A percentile compares a stretch with the other conserved stretches of the same genome.
phyloP scores from a whole-genome alignment of 2,113 vertebrate genomes.

The Marmota monax region DNA sequence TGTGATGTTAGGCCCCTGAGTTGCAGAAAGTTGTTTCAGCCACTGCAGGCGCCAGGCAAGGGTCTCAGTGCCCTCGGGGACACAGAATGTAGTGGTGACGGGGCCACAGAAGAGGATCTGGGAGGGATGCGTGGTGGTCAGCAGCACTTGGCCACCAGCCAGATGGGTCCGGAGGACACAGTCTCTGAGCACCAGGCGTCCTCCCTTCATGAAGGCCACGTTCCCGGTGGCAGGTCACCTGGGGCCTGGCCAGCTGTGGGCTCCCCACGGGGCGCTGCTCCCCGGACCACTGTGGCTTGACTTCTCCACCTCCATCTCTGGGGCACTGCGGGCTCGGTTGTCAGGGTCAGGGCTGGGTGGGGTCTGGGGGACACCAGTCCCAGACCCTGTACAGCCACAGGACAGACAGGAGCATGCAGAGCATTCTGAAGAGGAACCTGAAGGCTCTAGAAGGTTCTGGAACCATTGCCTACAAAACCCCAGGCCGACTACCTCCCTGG shows the following conservation, averaged over 20 bases:
- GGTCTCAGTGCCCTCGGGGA: not conserved
- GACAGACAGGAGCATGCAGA: not conserved
- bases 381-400: not conserved
- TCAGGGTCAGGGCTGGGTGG: not conserved
- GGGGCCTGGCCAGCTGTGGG: too few relatives aligned
- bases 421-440: not conserved
- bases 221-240: too few relatives aligned
- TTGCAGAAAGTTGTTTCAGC: not conserved
- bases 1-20: not conserved
- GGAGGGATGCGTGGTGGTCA: too few relatives aligned
- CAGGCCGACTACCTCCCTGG: not conserved
- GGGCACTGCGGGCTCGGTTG: too few relatives aligned
- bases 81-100: not conserved
- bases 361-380: too few relatives aligned
- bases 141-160: not conserved
- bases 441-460: not conserved
- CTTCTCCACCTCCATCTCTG: too few relatives aligned
- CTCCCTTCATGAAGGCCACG: not conserved
- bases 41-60: not conserved
- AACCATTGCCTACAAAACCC: not conserved
- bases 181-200: not conserved
- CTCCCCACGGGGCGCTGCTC: not conserved
- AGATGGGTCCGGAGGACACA: accelerated
- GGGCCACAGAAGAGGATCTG: not conserved
- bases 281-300: too few relatives aligned